These are phyloP conservation scores for Diadromus collaris DNA, from an alignment of 2,888 invertebrate species.

Conservation along the genomic window DNA sequence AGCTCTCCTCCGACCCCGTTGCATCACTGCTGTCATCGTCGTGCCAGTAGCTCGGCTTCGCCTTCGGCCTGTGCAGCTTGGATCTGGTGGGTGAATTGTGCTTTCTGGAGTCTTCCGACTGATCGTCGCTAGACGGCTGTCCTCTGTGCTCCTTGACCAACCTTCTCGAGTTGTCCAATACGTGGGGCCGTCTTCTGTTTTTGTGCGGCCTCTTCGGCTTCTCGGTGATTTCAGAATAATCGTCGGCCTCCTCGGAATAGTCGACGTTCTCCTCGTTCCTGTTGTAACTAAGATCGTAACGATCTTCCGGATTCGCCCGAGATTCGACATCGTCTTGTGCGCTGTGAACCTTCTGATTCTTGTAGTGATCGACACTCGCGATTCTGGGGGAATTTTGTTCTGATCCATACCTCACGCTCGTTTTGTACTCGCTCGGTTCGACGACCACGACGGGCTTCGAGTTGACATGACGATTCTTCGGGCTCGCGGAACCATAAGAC, in stretches of 20 bases:
- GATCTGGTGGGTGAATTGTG: constrained; percentile 65
- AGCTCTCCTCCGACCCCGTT: constrained; percentile 62
- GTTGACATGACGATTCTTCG: constrained; percentile 54
- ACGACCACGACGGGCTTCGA: constrained; percentile 72
- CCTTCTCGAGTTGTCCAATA: constrained; percentile 66
- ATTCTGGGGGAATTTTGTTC: constrained; percentile 50
- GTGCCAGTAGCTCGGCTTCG: constrained; percentile 67
- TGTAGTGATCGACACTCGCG: constrained; percentile 54
- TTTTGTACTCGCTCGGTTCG: constrained; percentile 68
- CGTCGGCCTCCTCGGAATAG: constrained; percentile 70
- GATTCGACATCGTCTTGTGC: constrained; percentile 43
- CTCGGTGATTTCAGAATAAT: constrained; percentile 74
- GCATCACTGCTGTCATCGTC: constrained; percentile 67
- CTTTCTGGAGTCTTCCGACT: constrained; percentile 65
- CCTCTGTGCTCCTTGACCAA: constrained; percentile 75
- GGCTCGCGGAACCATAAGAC: neutral
- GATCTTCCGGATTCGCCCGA: constrained; percentile 59
- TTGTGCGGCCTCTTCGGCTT: constrained; percentile 72
- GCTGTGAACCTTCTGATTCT: constrained; percentile 29
- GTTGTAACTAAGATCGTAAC: constrained; percentile 70
- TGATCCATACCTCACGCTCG: constrained; percentile 63
- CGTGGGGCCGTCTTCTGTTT: constrained; percentile 68
- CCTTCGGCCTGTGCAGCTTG: constrained; percentile 66
- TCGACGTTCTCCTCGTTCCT: constrained; percentile 69
- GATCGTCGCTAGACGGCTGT: constrained; percentile 51